Evolutionary conservation across 2,888 invertebrate genomes (phyloP).

Genomic region (Heteromyza rotundicornis): DNA sequence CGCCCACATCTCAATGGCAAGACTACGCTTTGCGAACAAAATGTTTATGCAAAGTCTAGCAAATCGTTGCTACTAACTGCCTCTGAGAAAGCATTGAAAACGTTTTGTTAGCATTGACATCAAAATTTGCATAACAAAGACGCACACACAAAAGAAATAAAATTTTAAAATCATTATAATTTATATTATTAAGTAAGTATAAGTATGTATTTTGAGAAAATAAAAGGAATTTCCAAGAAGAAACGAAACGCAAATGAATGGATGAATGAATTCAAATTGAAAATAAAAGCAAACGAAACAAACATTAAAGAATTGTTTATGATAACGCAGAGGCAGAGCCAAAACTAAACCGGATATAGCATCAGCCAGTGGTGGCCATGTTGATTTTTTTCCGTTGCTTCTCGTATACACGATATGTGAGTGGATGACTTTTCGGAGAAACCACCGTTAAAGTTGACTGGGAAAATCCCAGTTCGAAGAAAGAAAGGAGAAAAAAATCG

Average conservation of each 20-base stretch:
- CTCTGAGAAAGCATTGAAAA: background rate
- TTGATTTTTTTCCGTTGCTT: too few species aligned
- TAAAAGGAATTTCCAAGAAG: too few species aligned
- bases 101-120: background rate
- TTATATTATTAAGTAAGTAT: background rate
- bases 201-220: background rate
- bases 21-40: too few species aligned
- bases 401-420: too few species aligned
- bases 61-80: background rate
- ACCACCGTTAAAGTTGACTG: background rate
- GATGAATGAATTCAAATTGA: background rate
- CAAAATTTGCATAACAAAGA: background rate
- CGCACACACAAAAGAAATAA: background rate
- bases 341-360: background rate
- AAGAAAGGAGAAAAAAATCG: too few species aligned
- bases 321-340: background rate
- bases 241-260: background rate
- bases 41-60: too few species aligned
- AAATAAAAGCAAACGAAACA: background rate
- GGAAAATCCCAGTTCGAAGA: too few species aligned
- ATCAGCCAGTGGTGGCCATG: too few species aligned
- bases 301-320: background rate
- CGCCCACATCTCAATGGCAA: too few species aligned
- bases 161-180: background rate
- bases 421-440: too few species aligned